A percentile compares a stretch with the other conserved stretches of the same genome.
phyloP scores from a whole-genome alignment of 2,888 invertebrate species.

The Cepaea hortensis region DNA sequence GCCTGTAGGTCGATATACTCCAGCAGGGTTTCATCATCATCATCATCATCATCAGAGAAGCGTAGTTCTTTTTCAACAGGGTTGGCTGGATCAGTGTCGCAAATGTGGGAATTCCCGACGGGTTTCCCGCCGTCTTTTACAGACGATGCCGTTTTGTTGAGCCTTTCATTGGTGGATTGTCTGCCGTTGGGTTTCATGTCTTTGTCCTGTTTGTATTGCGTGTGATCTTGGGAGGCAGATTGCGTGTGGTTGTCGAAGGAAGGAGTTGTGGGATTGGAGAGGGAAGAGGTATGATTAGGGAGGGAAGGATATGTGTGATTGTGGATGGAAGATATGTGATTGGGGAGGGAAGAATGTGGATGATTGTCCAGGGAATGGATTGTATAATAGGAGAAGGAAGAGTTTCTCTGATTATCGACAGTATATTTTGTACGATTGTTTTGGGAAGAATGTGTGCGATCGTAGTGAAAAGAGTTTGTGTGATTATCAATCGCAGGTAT shows the following conservation, averaged over 20 bases:
- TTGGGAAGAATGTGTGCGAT: too few relatives aligned
- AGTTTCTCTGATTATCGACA: too few relatives aligned
- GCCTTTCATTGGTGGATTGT: constrained; percentile 42
- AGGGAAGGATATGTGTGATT: neutral
- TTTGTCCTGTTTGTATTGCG: too few relatives aligned
- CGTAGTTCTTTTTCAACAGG: neutral
- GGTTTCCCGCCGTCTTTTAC: neutral
- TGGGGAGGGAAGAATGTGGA: too few relatives aligned
- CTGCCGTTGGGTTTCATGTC: neutral
- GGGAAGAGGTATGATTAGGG: constrained; percentile 2
- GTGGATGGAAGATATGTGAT: too few relatives aligned
- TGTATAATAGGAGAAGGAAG: too few relatives aligned
- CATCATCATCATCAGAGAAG: constrained; percentile 52
- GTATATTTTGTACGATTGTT: too few relatives aligned
- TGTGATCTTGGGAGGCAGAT: too few relatives aligned
- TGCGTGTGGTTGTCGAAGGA: neutral
- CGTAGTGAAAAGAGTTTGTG: too few relatives aligned
- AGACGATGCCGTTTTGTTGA: constrained; percentile 37
- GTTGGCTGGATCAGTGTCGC: constrained; percentile 21
- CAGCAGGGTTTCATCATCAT: constrained; percentile 57
- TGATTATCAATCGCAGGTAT: too few relatives aligned
- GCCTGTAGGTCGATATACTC: constrained; percentile 64
- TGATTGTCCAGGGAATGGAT: too few relatives aligned
- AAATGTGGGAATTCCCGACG: constrained; percentile 6
- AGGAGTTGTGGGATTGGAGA: neutral